phyloP scores from a whole-genome alignment of 2,888 invertebrate species.

The Biston stratarius region DNA sequence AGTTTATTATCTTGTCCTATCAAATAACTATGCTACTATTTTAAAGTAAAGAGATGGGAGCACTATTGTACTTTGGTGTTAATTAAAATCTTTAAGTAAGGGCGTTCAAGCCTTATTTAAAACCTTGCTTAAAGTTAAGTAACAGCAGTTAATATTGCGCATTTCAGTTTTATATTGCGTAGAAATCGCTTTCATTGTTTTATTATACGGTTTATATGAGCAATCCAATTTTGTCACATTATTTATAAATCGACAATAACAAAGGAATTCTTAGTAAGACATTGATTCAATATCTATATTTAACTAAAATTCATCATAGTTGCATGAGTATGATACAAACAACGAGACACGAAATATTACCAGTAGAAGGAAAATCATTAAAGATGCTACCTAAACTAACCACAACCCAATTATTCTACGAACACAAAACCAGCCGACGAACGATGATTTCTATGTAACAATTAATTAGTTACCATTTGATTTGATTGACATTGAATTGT shows the following conservation, averaged over 20 bases:
- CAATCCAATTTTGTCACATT: slow-evolving; percentile 5
- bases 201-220: neutral
- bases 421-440: slow-evolving; percentile 5
- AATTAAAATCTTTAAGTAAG: no score
- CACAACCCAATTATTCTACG: slow-evolving; percentile 28
- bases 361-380: slow-evolving; percentile 10
- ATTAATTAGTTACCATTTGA: slow-evolving; percentile 6
- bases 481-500: slow-evolving; percentile 30
- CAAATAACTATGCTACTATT: no score
- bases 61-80: no score
- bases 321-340: neutral
- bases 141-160: no score
- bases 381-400: neutral
- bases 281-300: slow-evolving; percentile 10
- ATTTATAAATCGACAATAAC: neutral
- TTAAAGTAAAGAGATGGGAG: no score
- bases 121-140: no score
- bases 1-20: no score
- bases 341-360: neutral
- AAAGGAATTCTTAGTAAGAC: slow-evolving; percentile 4
- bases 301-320: slow-evolving; percentile 10
- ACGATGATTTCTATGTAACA: slow-evolving; percentile 20
- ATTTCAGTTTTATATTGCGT: no score
- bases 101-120: no score
- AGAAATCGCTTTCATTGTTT: no score